Percentiles rank a stretch among this genome's conserved stretches.
phyloP scores from a whole-genome alignment of 2,113 vertebrate species.

The Oostethus manadensis region DNA sequence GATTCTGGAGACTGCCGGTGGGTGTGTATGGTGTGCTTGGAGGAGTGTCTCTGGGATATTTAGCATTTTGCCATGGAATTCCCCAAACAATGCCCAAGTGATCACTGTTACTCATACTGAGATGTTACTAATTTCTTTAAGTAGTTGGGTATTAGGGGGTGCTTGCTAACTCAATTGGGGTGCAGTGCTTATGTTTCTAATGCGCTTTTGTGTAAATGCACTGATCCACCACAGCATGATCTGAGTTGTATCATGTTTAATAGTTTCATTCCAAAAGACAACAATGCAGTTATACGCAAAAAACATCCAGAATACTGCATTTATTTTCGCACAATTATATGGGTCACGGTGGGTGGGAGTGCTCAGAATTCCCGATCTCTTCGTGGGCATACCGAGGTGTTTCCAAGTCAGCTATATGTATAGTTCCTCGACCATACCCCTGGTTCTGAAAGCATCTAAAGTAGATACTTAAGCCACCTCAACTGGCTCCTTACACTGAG shows the following conservation, averaged over 20 bases:
- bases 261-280: too few relatives aligned
- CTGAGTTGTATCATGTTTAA: background rate
- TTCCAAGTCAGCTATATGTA: too few relatives aligned
- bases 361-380: too few relatives aligned
- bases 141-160: background rate
- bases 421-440: too few relatives aligned
- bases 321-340: too few relatives aligned
- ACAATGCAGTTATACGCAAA: background rate
- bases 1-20: conserved; percentile 16
- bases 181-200: background rate
- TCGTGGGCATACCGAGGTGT: too few relatives aligned
- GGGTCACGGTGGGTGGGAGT: too few relatives aligned
- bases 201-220: background rate
- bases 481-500: too few relatives aligned
- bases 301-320: background rate
- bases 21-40: conserved; percentile 1
- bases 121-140: background rate
- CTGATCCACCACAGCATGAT: background rate
- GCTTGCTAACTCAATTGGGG: background rate
- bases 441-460: too few relatives aligned
- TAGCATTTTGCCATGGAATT: conserved; percentile 51
- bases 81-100: conserved; percentile 55
- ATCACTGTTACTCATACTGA: conserved; percentile 55
- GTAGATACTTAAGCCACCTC: too few relatives aligned
- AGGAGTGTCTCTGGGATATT: conserved; percentile 12